Evolutionary conservation across 2,888 invertebrate species (phyloP).

Genomic region (Caenorhabditis drosophilae): DNA sequence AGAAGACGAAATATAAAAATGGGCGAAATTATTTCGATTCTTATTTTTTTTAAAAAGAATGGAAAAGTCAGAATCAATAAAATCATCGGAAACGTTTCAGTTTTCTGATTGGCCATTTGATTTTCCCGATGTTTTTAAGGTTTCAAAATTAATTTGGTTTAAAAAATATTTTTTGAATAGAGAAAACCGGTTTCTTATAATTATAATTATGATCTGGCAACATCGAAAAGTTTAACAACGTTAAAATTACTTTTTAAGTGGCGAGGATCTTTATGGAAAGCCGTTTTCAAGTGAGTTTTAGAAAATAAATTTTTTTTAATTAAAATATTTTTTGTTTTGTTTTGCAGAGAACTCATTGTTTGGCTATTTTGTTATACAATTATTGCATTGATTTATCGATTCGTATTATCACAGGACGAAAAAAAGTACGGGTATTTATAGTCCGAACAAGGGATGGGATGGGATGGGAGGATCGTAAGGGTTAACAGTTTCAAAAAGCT

Average conservation of each 20-base stretch:
- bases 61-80: neutral
- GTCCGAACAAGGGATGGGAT: too few species aligned
- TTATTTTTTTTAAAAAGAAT: constrained; percentile 1
- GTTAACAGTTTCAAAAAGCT: too few species aligned
- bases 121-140: constrained; percentile 35
- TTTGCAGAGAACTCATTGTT: constrained; percentile 33
- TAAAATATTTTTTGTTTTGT: neutral
- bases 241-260: constrained; percentile 43
- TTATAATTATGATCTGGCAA: constrained; percentile 45
- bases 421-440: constrained; percentile 41
- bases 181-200: constrained; percentile 38
- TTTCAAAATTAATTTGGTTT: constrained; percentile 5
- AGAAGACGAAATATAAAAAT: too few species aligned
- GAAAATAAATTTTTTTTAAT: neutral
- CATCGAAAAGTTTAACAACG: constrained; percentile 34
- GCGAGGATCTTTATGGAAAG: constrained; percentile 47
- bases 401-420: constrained; percentile 24
- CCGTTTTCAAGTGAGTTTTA: constrained; percentile 33
- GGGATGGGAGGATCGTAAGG: too few species aligned
- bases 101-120: constrained; percentile 33
- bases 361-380: constrained; percentile 39
- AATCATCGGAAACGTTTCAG: constrained; percentile 6
- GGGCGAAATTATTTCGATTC: neutral
- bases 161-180: constrained; percentile 8
- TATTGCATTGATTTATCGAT: constrained; percentile 38